Base-by-base conservation (phyloP, 2,888 invertebrate genomes). In the Lasioglossum zephyrum region DNA sequence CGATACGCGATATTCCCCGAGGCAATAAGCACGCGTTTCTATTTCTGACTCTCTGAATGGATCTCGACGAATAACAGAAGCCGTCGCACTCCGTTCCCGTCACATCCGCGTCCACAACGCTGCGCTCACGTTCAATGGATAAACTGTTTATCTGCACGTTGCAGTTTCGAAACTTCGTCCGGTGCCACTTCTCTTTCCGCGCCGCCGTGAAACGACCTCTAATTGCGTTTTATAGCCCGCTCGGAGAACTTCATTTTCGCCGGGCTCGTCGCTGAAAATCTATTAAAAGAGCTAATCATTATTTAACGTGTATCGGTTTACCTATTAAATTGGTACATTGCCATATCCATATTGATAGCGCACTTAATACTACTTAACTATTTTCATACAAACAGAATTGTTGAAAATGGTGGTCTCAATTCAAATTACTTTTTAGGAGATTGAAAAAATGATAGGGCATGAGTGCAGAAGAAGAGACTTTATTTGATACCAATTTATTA, bases 91-190 rank as follows among this genome's bases (percentile, higher is more conserved):
- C 66, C 22, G 66, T 36, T 39, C 39, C 0, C 39, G 69, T 3
- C 63, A 8, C 60, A 60, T 60, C 60, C 60, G n/a, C 26, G 60
- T 60, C 26, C 26, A 60, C 36, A 6, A 6, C 47, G 4, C 47
- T 16, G 4, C 36, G 39, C 69, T 70, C 41, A 22, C 70, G 41
- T 70, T 70, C 70, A n/a, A 70, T n/a, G 70, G 41, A 41, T 41
- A 70, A 70, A 73, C 49, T 36, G 49, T 49, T 73, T 49, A 73
- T 53, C 73, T 5, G 22, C 4, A 22, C 31, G 49, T 22, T 1
- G 36, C 73, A 53, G 73, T 73, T 73, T 47, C 73, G 73, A 73
- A 73, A 73, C 47, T 57, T 57, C 72, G 36, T 66, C 36, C 44
- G 47, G 47, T 73, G 26, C 47, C 72, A 31, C 18, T 44, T 31